Evolutionary conservation across 2,888 invertebrate genomes (phyloP).

Genomic region (Oeneis ivallda): DNA sequence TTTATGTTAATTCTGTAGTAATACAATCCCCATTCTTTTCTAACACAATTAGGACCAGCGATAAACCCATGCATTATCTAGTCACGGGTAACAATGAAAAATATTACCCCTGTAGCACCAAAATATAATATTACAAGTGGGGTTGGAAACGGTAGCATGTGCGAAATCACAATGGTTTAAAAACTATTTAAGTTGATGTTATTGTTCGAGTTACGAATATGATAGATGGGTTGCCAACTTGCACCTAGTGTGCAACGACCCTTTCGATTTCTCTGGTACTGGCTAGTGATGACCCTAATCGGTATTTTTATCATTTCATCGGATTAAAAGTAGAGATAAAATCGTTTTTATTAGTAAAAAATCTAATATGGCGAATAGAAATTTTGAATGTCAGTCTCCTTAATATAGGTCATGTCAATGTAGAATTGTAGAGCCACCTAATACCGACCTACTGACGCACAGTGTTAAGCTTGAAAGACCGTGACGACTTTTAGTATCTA

Average conservation of each 20-base stretch:
- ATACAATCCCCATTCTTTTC: conserved; percentile 74
- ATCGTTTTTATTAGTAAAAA: neutral
- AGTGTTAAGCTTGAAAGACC: neutral
- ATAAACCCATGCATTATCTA: conserved; percentile 81
- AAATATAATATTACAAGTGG: conserved; percentile 79
- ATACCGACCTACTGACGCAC: neutral
- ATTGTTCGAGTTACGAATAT: conserved; percentile 55
- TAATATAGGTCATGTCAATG: neutral
- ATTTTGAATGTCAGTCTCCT: neutral
- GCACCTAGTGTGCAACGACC: conserved; percentile 32
- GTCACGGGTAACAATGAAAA: conserved; percentile 69
- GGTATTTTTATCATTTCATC: conserved; percentile 27
- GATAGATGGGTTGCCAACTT: conserved; percentile 55
- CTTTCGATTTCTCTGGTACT: conserved; percentile 26
- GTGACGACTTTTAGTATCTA: neutral
- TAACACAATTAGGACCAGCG: conserved; percentile 71
- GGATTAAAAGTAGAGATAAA: conserved; percentile 5
- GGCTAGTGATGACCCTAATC: conserved; percentile 26
- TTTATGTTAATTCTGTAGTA: conserved; percentile 74
- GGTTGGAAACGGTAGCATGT: conserved; percentile 71
- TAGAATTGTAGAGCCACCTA: neutral
- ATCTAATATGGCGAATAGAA: neutral
- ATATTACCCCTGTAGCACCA: conserved; percentile 68
- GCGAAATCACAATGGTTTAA: conserved; percentile 71
- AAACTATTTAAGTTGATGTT: conserved; percentile 54